phyloP scores from a whole-genome alignment of 2,113 vertebrate genomes.

The Thunnus thynnus region DNA sequence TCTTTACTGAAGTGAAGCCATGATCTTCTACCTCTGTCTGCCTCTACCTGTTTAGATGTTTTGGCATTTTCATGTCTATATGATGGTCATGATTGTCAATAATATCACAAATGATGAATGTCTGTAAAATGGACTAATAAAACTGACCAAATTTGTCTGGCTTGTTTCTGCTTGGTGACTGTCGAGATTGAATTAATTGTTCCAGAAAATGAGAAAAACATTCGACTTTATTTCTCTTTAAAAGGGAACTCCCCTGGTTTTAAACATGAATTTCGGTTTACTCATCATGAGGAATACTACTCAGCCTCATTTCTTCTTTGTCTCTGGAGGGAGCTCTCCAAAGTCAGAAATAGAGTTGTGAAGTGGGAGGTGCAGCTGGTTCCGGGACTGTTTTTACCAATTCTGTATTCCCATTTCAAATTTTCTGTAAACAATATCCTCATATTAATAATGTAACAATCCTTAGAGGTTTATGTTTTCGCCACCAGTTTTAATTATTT shows the following conservation, averaged over 20 bases:
- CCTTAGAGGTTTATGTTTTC: too few species aligned
- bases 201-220: neutral
- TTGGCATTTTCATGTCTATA: neutral
- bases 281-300: neutral
- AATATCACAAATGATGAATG: neutral
- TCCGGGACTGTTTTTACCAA: too few species aligned
- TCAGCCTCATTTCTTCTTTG: neutral
- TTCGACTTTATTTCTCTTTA: neutral
- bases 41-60: neutral
- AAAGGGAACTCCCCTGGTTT: neutral
- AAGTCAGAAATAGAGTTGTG: neutral
- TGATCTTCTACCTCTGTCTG: slow-evolving; percentile 6
- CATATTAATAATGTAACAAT: too few species aligned
- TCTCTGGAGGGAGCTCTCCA: neutral
- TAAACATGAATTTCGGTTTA: neutral
- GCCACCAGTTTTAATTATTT: too few species aligned
- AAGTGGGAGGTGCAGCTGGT: too few species aligned
- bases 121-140: neutral
- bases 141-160: neutral
- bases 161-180: neutral
- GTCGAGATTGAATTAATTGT: neutral
- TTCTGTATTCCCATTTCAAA: too few species aligned
- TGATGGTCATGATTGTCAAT: neutral
- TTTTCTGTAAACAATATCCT: too few species aligned
- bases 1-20: slow-evolving; percentile 9